Evolutionary conservation across 1,140 invertebrate genomes (phyloP).

Genomic region (Drosophila oshimai): DNA sequence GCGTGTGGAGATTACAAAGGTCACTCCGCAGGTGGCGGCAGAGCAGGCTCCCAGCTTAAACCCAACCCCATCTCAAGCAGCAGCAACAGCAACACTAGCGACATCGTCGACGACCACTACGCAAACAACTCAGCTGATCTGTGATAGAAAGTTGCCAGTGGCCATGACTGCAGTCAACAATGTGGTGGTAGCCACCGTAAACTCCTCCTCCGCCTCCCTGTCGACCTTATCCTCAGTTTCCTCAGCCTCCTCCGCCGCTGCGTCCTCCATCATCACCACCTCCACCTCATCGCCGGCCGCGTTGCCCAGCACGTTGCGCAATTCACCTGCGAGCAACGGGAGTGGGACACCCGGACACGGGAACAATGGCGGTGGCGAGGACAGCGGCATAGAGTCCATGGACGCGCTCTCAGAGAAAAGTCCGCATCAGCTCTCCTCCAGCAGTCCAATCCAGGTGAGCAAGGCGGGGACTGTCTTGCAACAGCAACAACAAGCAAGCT

Average conservation of each 20-base stretch:
- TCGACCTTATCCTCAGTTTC: slow-evolving; percentile 6
- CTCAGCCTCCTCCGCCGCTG: neutral
- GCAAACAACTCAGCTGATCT: slow-evolving; percentile 50
- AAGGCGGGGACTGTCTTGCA: slow-evolving; percentile 25
- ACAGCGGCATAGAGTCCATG: slow-evolving; percentile 96
- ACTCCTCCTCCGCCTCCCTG: slow-evolving; percentile 4
- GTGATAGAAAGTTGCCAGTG: slow-evolving; percentile 58
- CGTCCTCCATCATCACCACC: slow-evolving; percentile 26
- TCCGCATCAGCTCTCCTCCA: slow-evolving; percentile 90
- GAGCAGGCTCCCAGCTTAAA: slow-evolving; percentile 24
- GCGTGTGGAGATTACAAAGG: slow-evolving; percentile 71
- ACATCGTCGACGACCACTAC: slow-evolving; percentile 28
- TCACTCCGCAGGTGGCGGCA: slow-evolving; percentile 32
- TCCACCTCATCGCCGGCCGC: slow-evolving; percentile 56
- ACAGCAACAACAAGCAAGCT: slow-evolving; percentile 2
- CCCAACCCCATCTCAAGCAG: slow-evolving; percentile 16
- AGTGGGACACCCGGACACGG: slow-evolving; percentile 72
- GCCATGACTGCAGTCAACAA: slow-evolving; percentile 24
- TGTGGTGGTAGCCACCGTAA: slow-evolving; percentile 14
- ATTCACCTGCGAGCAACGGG: slow-evolving; percentile 84
- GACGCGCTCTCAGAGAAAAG: slow-evolving; percentile 95
- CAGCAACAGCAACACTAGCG: slow-evolving; percentile 21
- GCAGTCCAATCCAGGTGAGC: slow-evolving; percentile 70
- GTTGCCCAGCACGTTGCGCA: slow-evolving; percentile 62
- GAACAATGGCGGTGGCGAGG: slow-evolving; percentile 88